Evolutionary conservation across 2,113 vertebrate species (phyloP), one percentile per base, ranked within the genome.

Genomic region (Mixornis gularis): DNA sequence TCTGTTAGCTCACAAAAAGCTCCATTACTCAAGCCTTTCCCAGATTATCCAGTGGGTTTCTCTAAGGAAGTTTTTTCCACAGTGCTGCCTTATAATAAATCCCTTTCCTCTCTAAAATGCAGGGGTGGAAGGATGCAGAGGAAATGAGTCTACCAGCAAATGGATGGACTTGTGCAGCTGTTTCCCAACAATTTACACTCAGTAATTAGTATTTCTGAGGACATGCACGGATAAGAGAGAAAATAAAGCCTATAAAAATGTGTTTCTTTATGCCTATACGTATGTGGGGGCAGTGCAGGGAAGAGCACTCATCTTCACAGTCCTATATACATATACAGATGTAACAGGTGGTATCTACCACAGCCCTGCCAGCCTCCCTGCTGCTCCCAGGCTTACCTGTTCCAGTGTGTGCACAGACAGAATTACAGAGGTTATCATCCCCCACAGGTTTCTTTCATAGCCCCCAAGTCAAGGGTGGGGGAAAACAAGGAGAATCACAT

Each of bases 21-120:
- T 90, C 92, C 70, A 86, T 96, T 96, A 90, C 83, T 96, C 93
- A 96, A 77, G 92, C 78, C 34, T 92, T 94, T 84, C 95, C 92
- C 86, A 87, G 78, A 91, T 89, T 86, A 92, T 91, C 93, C 66
- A 88, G 56, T 3, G 3, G 56, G 52, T 85, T 95, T 89, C 89
- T 95, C 64, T 70, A 94, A 97, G 90, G 87, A 96, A 95, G 85
- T 72, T 90, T 94, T 91, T 94, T 96, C 93, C 85, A 86, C 65
- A 44, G 38, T 2, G 1, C 84, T 93, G 90, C 81, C 83, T 94
- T 69, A 66, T 79, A 94, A 96, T 44, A 88, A 74, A 92, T 89
- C 90, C 66, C 41, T 85, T 92, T 73, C 95, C 66, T 93, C 83
- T 94, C 76, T 77, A 79, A 96, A 94, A 91, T 49, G 81, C 93